These are phyloP conservation scores for Bubalus kerabau DNA, from an alignment of 2,113 vertebrate species.

Conservation along the genomic window DNA sequence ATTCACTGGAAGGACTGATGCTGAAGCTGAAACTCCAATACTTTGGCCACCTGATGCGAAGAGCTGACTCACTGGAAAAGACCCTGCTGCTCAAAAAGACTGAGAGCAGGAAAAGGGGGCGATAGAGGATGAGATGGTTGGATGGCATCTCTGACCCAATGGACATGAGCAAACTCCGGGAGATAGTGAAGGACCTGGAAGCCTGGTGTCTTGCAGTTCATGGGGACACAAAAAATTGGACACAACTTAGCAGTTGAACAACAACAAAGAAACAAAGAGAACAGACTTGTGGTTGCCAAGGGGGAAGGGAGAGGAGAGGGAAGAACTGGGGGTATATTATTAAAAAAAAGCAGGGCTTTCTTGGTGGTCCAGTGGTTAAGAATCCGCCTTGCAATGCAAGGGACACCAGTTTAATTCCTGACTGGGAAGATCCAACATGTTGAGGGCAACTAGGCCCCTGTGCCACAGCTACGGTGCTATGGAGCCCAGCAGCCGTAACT, in stretches of 20 bases:
- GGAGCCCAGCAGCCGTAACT: not conserved
- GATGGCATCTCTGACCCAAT: not conserved
- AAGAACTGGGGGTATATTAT: not conserved
- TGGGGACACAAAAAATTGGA: not conserved
- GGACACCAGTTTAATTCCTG: not conserved
- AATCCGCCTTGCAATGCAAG: not conserved
- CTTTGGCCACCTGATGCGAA: not conserved
- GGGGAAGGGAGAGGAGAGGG: not conserved
- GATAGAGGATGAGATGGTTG: not conserved
- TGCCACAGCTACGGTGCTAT: not conserved
- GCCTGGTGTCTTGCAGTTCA: not conserved
- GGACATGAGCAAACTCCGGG: not conserved
- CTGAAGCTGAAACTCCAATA: not conserved
- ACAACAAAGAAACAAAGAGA: not conserved
- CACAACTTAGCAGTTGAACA: not conserved
- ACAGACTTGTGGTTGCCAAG: not conserved
- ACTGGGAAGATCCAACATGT: not conserved
- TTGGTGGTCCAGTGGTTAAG: not conserved
- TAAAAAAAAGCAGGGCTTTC: not conserved
- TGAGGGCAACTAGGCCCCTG: not conserved
- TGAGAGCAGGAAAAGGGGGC: not conserved
- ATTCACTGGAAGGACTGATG: not conserved
- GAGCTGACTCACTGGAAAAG: not conserved
- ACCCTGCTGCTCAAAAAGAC: not conserved
- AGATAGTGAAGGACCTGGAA: not conserved